These are phyloP conservation scores for Scyliorhinus canicula DNA, from an alignment of 2,797 vertebrate genomes.

Conservation along the genomic window DNA sequence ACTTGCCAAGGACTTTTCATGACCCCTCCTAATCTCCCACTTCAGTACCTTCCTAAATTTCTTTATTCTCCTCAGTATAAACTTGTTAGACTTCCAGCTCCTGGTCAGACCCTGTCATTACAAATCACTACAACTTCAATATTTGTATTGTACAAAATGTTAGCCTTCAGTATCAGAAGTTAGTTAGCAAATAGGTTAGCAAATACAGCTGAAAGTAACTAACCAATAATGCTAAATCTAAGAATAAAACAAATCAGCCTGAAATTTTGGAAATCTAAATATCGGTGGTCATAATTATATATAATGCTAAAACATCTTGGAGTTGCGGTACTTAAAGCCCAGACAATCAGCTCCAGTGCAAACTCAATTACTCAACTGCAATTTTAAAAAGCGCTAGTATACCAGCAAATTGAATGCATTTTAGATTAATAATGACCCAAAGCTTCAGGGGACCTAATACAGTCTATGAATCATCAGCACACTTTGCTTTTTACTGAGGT, in stretches of 20 bases:
- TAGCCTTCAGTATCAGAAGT: not conserved
- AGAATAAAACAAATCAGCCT: too few relatives aligned
- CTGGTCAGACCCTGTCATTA: not conserved
- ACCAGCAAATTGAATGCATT: not conserved
- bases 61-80: too few relatives aligned
- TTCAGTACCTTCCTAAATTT: too few relatives aligned
- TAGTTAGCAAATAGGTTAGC: not conserved
- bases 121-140: not conserved
- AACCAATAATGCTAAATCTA: not conserved
- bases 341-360: not conserved
- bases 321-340: not conserved
- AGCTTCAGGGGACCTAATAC: not conserved
- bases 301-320: not conserved
- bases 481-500: too few relatives aligned
- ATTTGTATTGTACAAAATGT: not conserved
- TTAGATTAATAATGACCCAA: not conserved
- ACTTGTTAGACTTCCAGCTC: not conserved
- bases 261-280: too few relatives aligned
- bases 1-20: too few relatives aligned
- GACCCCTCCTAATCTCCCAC: too few relatives aligned
- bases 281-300: not conserved
- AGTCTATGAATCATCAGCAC: not conserved
- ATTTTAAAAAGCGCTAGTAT: not conserved
- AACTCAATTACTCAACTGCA: not conserved
- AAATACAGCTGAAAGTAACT: not conserved